Evolutionary conservation across 2,113 vertebrate species (phyloP).

Genomic region (Nycticebus coucang): DNA sequence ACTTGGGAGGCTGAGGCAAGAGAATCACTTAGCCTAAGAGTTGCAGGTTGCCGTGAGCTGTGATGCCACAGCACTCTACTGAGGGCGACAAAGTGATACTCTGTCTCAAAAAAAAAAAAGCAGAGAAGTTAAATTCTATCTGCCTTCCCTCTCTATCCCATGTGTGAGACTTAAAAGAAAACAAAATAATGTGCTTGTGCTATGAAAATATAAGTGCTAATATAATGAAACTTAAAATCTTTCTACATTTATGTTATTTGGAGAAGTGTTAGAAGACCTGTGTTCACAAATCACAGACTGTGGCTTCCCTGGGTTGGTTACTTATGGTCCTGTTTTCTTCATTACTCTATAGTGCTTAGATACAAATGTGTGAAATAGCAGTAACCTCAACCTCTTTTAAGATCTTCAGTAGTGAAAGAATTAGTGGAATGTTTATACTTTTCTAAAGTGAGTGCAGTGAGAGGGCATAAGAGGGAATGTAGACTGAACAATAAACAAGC

Average conservation of each 20-base stretch:
- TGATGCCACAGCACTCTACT: too few relatives aligned
- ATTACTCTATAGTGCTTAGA: neutral
- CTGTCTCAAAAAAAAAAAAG: neutral
- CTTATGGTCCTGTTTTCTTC: neutral
- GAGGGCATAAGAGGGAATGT: neutral
- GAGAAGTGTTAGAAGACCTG: neutral
- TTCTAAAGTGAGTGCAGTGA: neutral
- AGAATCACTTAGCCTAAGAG: too few relatives aligned
- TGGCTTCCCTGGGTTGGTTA: neutral
- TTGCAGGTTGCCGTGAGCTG: too few relatives aligned
- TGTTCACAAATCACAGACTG: neutral
- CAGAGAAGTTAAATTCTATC: neutral
- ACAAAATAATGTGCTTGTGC: neutral
- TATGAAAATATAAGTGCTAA: neutral
- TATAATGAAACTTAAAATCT: neutral
- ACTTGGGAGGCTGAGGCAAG: too few relatives aligned
- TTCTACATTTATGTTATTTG: neutral
- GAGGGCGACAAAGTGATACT: too few relatives aligned
- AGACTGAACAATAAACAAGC: neutral
- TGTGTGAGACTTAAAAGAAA: neutral
- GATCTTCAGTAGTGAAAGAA: neutral
- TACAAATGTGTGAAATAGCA: neutral
- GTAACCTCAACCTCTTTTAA: neutral
- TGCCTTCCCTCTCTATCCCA: neutral
- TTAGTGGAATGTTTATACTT: neutral